These are phyloP conservation scores for Marronus borbonicus DNA, from an alignment of 2,888 invertebrate species.

Conservation along the genomic window DNA sequence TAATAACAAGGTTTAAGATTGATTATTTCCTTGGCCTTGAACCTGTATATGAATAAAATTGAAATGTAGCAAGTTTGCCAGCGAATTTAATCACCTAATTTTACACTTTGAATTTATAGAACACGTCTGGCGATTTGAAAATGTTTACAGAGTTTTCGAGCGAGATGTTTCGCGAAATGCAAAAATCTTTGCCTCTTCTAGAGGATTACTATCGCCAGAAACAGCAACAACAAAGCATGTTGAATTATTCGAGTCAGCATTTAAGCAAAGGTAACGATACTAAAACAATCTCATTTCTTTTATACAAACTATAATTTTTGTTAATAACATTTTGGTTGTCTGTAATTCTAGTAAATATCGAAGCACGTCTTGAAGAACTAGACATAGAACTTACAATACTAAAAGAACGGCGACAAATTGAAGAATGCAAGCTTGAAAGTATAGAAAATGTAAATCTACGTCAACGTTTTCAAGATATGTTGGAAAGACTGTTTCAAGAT, in stretches of 20 bases:
- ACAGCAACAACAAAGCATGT: slow-evolving; percentile 54
- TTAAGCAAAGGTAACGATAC: slow-evolving; percentile 60
- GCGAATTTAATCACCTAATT: background rate
- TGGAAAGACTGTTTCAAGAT: slow-evolving; percentile 86
- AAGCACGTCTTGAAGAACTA: slow-evolving; percentile 79
- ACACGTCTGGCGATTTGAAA: slow-evolving; percentile 65
- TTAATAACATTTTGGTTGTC: background rate
- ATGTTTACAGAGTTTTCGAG: slow-evolving; percentile 77
- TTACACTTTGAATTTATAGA: slow-evolving; percentile 57
- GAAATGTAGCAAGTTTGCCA: background rate
- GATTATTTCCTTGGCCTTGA: background rate
- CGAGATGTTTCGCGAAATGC: slow-evolving; percentile 73
- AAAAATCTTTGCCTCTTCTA: slow-evolving; percentile 65
- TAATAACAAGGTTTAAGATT: no score
- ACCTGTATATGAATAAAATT: slow-evolving; percentile 8
- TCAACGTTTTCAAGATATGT: slow-evolving; percentile 83
- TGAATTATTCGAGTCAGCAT: slow-evolving; percentile 53
- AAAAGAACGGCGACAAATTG: slow-evolving; percentile 81
- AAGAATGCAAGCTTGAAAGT: slow-evolving; percentile 86
- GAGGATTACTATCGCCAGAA: slow-evolving; percentile 66
- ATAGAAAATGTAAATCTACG: slow-evolving; percentile 89
- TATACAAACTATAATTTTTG: background rate
- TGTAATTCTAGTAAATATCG: slow-evolving; percentile 61
- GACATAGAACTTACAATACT: slow-evolving; percentile 84
- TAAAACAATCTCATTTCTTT: background rate